Evolutionary conservation across 2,888 invertebrate species (phyloP).

Genomic region (Psylliodes chrysocephalus): DNA sequence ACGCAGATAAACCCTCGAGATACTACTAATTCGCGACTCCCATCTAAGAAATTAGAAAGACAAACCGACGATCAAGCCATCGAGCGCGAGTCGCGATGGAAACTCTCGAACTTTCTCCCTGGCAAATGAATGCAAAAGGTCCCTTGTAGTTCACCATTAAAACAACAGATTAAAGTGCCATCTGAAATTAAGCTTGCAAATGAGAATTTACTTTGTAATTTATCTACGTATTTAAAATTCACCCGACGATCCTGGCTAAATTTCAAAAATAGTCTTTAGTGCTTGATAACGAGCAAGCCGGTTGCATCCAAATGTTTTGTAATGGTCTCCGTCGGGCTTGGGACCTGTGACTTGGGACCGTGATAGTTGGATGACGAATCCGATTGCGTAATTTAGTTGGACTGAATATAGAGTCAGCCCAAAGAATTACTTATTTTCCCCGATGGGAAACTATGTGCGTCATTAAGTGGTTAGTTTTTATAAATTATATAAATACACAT

Average conservation of each 20-base stretch:
- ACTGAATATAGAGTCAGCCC: too few species aligned
- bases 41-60: slow-evolving; percentile 27
- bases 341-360: too few species aligned
- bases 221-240: slow-evolving; percentile 46
- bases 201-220: slow-evolving; percentile 46
- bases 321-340: slow-evolving; percentile 7
- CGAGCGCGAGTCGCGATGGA: not conserved
- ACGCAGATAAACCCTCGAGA: slow-evolving; percentile 9
- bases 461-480: too few species aligned
- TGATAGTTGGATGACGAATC: too few species aligned
- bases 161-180: slow-evolving; percentile 46
- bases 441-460: too few species aligned
- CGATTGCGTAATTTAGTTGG: too few species aligned
- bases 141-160: slow-evolving; percentile 39
- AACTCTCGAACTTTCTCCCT: slow-evolving; percentile 26
- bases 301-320: slow-evolving; percentile 17
- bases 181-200: slow-evolving; percentile 43
- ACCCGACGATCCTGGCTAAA: slow-evolving; percentile 25
- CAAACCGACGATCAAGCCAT: slow-evolving; percentile 32
- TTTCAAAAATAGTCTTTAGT: slow-evolving; percentile 37
- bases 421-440: too few species aligned
- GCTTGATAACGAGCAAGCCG: slow-evolving; percentile 29
- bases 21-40: slow-evolving; percentile 19
- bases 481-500: too few species aligned
- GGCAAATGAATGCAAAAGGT: slow-evolving; percentile 36